Evolutionary conservation across 2,113 vertebrate species (phyloP).

Genomic region (Neodontobutis hainanensis): DNA sequence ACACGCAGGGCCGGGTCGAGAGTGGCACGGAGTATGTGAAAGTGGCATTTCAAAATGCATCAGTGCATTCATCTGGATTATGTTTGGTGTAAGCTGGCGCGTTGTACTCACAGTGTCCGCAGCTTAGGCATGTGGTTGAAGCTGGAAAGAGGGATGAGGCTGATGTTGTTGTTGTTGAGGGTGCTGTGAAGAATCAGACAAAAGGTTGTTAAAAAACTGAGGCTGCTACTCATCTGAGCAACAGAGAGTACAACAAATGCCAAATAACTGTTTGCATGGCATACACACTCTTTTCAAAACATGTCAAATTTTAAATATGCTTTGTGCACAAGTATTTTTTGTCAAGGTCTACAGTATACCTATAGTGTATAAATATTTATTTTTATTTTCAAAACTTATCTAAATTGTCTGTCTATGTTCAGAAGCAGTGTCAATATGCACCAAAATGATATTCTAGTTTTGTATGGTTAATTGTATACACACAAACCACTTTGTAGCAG

Average conservation of each 20-base stretch:
- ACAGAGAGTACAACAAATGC: too few relatives aligned
- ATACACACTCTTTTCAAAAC: too few relatives aligned
- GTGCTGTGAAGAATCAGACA: conserved; percentile 80
- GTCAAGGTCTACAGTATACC: too few relatives aligned
- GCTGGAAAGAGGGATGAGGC: conserved; percentile 96
- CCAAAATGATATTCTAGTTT: too few relatives aligned
- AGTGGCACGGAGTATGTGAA: conserved; percentile 21
- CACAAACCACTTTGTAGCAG: too few relatives aligned
- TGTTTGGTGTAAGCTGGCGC: conserved; percentile 10
- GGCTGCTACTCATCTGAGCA: not conserved
- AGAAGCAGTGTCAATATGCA: too few relatives aligned
- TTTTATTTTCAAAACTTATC: too few relatives aligned
- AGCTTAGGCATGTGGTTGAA: conserved; percentile 99
- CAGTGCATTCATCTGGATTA: not conserved
- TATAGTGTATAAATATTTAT: too few relatives aligned
- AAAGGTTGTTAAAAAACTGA: conserved; percentile 38
- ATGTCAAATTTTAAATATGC: too few relatives aligned
- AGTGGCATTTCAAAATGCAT: conserved; percentile 7
- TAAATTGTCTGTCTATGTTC: too few relatives aligned
- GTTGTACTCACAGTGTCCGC: conserved; percentile 93
- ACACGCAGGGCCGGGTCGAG: conserved; percentile 30
- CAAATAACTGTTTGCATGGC: too few relatives aligned
- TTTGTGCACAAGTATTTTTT: too few relatives aligned
- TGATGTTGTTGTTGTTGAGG: conserved; percentile 99
- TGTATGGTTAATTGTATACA: not conserved